These are phyloP conservation scores for Thyatira batis DNA, from an alignment of 2,888 invertebrate species.

Conservation along the genomic window DNA sequence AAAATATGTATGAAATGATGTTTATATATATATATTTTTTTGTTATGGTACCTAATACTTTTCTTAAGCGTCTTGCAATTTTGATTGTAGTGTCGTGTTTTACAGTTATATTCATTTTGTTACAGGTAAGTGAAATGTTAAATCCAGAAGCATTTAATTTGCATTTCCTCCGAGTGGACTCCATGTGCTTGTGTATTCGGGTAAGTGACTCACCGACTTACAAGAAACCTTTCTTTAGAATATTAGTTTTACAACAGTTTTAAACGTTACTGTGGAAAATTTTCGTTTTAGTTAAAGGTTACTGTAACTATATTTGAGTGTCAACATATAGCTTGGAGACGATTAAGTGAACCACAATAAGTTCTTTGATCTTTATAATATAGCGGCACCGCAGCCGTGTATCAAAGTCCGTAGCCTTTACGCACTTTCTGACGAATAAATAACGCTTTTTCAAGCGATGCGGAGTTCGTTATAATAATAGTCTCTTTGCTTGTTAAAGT, in stretches of 20 bases:
- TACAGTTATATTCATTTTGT: background rate
- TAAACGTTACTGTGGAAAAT: too few species aligned
- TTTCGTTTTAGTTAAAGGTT: too few species aligned
- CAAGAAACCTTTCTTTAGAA: background rate
- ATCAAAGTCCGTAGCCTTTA: background rate
- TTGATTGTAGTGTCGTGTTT: background rate
- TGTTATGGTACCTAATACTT: too few species aligned
- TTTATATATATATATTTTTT: too few species aligned
- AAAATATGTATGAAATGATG: too few species aligned
- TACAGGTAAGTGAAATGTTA: conserved; percentile 1
- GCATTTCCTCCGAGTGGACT: background rate
- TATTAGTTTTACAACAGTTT: too few species aligned
- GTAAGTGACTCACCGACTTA: background rate
- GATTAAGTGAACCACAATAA: background rate
- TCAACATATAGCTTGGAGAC: background rate
- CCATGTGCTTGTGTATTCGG: background rate
- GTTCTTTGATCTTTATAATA: conserved; percentile 1
- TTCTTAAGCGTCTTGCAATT: background rate
- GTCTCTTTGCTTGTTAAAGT: conserved; percentile 41
- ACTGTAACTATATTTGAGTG: too few species aligned
- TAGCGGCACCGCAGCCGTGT: background rate
- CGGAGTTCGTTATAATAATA: conserved; percentile 26
- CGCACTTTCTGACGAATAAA: background rate
- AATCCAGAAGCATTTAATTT: background rate
- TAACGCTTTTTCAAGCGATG: background rate